Evolutionary conservation across 2,888 invertebrate species (phyloP).

Genomic region (Yponomeuta plumbellus): DNA sequence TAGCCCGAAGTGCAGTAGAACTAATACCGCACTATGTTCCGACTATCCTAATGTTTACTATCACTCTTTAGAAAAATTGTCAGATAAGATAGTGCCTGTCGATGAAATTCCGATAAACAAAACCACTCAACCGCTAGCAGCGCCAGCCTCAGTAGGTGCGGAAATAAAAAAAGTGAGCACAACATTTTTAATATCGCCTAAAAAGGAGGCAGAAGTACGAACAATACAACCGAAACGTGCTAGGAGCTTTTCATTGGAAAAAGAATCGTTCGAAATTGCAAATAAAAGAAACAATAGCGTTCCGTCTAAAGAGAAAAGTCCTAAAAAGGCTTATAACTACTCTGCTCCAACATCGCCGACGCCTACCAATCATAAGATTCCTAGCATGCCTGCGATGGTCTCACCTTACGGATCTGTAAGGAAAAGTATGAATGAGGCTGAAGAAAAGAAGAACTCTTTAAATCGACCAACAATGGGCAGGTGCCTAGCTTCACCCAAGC

Average conservation of each 20-base stretch:
- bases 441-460: constrained; percentile 56
- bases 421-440: constrained; percentile 58
- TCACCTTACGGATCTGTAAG: constrained; percentile 62
- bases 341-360: constrained; percentile 68
- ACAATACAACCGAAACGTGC: constrained; percentile 64
- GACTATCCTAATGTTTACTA: constrained; percentile 61
- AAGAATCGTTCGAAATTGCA: constrained; percentile 28
- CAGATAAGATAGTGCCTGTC: constrained; percentile 48
- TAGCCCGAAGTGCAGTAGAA: constrained; percentile 17
- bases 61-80: constrained; percentile 59
- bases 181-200: constrained; percentile 63
- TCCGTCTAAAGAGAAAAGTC: constrained; percentile 22
- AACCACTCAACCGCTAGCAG: constrained; percentile 44
- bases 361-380: constrained; percentile 51
- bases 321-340: constrained; percentile 56
- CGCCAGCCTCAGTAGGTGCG: constrained; percentile 62
- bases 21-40: constrained; percentile 19
- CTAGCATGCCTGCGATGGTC: constrained; percentile 61
- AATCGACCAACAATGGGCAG: constrained; percentile 34
- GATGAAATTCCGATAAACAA: constrained; percentile 50
- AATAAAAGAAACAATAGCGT: constrained; percentile 22
- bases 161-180: constrained; percentile 69
- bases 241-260: constrained; percentile 58
- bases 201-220: constrained; percentile 67
- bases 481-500: background rate